Evolutionary conservation across 2,797 vertebrate species (phyloP).

Genomic region (Anomalospiza imberbis): DNA sequence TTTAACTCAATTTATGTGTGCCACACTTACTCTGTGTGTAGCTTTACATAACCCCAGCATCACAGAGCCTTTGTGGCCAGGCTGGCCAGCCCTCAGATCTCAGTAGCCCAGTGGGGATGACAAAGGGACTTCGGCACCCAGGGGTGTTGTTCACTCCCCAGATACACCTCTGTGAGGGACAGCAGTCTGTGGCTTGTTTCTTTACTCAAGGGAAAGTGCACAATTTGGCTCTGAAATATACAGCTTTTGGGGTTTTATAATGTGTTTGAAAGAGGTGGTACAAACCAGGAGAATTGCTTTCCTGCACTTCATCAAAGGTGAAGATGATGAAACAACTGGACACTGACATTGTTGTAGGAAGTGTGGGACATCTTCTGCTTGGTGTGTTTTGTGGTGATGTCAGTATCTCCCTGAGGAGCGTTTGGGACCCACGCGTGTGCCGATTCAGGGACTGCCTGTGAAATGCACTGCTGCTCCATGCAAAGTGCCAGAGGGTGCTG

Average conservation of each 20-base stretch:
- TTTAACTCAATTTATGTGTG: neutral
- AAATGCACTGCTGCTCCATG: neutral
- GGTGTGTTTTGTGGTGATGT: neutral
- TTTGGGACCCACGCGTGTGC: neutral
- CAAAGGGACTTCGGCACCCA: neutral
- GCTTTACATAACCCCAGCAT: neutral
- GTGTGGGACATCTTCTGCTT: neutral
- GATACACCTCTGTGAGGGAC: neutral
- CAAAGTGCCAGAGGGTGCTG: neutral
- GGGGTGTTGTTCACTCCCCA: neutral
- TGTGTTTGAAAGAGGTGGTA: neutral
- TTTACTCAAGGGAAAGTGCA: neutral
- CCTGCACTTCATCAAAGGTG: neutral
- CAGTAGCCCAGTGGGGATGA: neutral
- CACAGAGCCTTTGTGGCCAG: neutral
- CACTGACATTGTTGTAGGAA: neutral
- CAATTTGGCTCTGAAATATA: neutral
- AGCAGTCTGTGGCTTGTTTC: neutral
- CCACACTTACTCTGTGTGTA: neutral
- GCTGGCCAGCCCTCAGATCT: neutral
- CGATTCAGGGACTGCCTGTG: neutral
- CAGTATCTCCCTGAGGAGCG: neutral
- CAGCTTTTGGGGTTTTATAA: neutral
- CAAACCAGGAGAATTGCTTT: neutral
- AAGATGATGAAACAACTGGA: fast-evolving